Evolutionary conservation across 2,888 invertebrate species (phyloP).

Genomic region (Cephus runcator): DNA sequence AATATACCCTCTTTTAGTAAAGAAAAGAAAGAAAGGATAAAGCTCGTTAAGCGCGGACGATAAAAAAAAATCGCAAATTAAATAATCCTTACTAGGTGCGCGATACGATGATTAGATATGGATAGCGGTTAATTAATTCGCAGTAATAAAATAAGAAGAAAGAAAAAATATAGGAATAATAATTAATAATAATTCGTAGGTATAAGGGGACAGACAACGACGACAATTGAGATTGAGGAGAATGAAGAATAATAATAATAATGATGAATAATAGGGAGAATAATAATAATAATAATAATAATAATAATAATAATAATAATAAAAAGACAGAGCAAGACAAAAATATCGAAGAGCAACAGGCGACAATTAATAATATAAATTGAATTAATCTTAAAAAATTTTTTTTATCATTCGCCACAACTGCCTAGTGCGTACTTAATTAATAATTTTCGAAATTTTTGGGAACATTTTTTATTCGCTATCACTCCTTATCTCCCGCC

Average conservation of each 20-base stretch:
- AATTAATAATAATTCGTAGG: background rate
- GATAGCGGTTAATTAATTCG: background rate
- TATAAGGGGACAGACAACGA: background rate
- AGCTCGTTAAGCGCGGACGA: background rate
- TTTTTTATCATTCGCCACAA: background rate
- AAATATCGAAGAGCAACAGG: background rate
- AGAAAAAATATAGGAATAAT: background rate
- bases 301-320: slow-evolving; percentile 14
- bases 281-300: slow-evolving; percentile 5
- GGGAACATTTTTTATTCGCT: slow-evolving; percentile 26
- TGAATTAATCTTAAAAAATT: background rate
- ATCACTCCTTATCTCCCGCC: slow-evolving; percentile 11
- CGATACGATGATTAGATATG: background rate
- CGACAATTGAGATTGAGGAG: background rate
- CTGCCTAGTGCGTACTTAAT: background rate
- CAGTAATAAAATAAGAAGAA: background rate
- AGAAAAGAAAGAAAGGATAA: slow-evolving; percentile 17
- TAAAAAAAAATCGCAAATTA: background rate
- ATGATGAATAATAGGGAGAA: background rate
- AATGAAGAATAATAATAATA: background rate
- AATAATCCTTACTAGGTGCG: background rate
- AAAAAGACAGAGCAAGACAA: background rate
- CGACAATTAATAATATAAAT: background rate
- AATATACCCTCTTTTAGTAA: background rate
- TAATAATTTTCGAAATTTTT: slow-evolving; percentile 31